Evolutionary conservation across 2,888 invertebrate genomes (phyloP).

Genomic region (Phengaris arion): DNA sequence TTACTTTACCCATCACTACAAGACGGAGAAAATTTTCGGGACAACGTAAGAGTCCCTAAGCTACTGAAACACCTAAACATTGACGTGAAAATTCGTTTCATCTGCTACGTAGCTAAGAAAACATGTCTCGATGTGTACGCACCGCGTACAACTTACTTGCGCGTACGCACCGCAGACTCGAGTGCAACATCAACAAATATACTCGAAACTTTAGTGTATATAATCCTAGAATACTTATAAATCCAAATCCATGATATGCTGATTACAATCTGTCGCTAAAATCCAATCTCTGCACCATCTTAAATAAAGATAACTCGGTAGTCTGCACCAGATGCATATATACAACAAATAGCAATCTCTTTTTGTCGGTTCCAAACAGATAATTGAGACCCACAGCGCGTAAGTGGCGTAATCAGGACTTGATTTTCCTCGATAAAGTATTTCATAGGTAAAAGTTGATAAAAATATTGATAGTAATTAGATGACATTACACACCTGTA

Average conservation of each 20-base stretch:
- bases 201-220: slow-evolving; percentile 44
- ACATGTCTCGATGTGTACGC: slow-evolving; percentile 48
- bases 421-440: neutral
- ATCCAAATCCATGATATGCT: slow-evolving; percentile 66
- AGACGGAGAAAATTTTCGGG: slow-evolving; percentile 50
- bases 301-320: slow-evolving; percentile 41
- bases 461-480: neutral
- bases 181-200: slow-evolving; percentile 64
- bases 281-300: slow-evolving; percentile 42
- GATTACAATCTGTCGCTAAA: slow-evolving; percentile 46
- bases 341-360: slow-evolving; percentile 17
- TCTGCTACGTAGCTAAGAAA: slow-evolving; percentile 61
- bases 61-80: slow-evolving; percentile 71
- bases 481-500: neutral
- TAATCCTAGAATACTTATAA: slow-evolving; percentile 62
- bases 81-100: slow-evolving; percentile 57
- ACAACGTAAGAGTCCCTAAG: slow-evolving; percentile 44
- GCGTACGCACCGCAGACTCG: slow-evolving; percentile 36
- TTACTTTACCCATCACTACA: slow-evolving; percentile 53
- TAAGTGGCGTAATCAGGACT: slow-evolving; percentile 2
- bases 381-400: slow-evolving; percentile 13
- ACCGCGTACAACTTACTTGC: slow-evolving; percentile 5
- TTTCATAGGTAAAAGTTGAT: neutral
- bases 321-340: slow-evolving; percentile 18
- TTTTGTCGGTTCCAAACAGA: slow-evolving; percentile 7